Conservation (phyloP, 2,888 invertebrate species). For the Aporophyla nigra region DNA sequence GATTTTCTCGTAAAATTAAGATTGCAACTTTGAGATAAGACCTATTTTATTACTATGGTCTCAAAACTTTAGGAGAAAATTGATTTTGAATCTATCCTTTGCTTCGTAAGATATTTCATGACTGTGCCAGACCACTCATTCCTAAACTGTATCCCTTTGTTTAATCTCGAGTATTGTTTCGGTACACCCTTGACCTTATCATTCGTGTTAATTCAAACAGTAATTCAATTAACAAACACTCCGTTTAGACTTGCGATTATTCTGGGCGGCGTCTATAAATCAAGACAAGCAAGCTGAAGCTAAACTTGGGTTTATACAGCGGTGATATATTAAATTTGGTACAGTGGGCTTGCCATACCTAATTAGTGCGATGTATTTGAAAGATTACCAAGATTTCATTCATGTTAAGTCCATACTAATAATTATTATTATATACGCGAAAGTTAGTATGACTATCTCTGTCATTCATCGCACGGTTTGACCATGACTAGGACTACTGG, state of each 20-base stretch:
- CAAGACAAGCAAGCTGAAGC: slow-evolving; percentile 39
- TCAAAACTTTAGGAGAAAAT: background rate
- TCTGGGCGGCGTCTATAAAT: slow-evolving; percentile 55
- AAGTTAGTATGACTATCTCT: background rate
- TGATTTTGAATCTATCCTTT: background rate
- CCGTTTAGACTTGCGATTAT: slow-evolving; percentile 52
- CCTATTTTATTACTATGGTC: background rate
- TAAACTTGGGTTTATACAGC: slow-evolving; percentile 39
- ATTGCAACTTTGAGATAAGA: background rate
- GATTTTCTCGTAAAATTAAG: background rate
- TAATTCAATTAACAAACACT: slow-evolving; percentile 61
- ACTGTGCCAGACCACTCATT: background rate
- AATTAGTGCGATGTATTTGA: slow-evolving; percentile 4
- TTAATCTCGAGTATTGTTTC: slow-evolving; percentile 12
- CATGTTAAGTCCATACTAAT: background rate
- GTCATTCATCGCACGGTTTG: background rate
- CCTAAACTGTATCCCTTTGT: slow-evolving; percentile 9
- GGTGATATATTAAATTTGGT: slow-evolving; percentile 44
- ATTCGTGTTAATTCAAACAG: slow-evolving; percentile 47
- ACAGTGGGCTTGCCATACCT: background rate
- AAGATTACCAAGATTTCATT: background rate
- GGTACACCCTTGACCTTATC: slow-evolving; percentile 31
- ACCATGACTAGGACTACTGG: no score
- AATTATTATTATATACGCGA: background rate
- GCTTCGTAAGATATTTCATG: background rate